phyloP scores from a whole-genome alignment of 2,797 vertebrate genomes.

The Neosalanx taihuensis region DNA sequence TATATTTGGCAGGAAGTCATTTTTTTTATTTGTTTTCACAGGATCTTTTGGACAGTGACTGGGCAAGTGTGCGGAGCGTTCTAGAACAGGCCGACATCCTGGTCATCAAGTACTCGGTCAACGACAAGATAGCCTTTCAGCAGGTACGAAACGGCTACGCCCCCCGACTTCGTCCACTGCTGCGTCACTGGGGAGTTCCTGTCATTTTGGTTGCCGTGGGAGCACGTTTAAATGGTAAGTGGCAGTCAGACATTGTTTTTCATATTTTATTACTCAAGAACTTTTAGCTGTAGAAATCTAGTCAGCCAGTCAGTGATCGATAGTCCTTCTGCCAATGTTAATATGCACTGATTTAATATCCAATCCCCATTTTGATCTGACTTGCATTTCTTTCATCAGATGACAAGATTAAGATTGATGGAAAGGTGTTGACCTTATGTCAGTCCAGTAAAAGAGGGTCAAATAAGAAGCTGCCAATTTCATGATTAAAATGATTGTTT shows the following conservation, averaged over 20 bases:
- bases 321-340: not conserved
- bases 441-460: conserved; percentile 29
- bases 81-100: conserved; percentile 91
- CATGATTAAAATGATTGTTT: conserved; percentile 45
- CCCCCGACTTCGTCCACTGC: conserved; percentile 86
- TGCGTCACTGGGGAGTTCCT: conserved; percentile 83
- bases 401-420: not conserved
- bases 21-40: conserved; percentile 53
- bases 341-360: not conserved
- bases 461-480: conserved; percentile 36
- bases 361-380: conserved; percentile 14
- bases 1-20: not conserved
- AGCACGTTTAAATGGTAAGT: conserved; percentile 86
- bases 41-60: conserved; percentile 92
- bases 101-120: conserved; percentile 94
- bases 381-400: not conserved
- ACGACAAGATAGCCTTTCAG: conserved; percentile 91
- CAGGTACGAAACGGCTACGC: conserved; percentile 88
- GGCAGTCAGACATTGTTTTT: conserved; percentile 3
- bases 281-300: no score
- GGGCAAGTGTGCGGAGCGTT: conserved; percentile 86
- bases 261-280: not conserved
- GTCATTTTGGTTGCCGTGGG: conserved; percentile 92
- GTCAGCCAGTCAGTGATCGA: not conserved
- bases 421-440: not conserved